Base-by-base conservation (phyloP, 2,113 vertebrate genomes). In the Bubo blakistoni region DNA sequence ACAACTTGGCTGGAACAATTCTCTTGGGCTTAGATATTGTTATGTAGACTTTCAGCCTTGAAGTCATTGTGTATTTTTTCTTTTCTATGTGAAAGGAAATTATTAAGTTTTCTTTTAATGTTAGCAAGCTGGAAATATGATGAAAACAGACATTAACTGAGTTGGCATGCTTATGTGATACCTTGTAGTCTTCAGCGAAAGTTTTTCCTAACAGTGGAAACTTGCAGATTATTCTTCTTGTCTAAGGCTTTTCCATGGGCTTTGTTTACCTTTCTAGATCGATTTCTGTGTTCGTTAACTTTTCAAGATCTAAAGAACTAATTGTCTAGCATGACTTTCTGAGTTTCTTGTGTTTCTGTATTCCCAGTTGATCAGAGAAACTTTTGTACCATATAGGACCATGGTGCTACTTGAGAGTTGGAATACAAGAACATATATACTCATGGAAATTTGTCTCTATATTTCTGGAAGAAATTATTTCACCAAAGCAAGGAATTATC, bases 81-180 rank as follows among this genome's bases (percentile, higher is more conserved):
- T 83, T 94, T 89, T 58, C 49, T 47, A 91, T 87, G 52, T 83
- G 55, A 94, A 93, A 87, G n/a, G 93, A 92, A 92, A 73, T 83
- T 42, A 89, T 15, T 66, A 77, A 40, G 25, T 88, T 85, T 94
- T 92, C 66, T 94, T 94, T 91, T 81, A 94, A 92, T 89, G 27
- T 55, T 81, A 79, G 47, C 38, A 89, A 94, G 21, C 42, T 92
- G 89, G 62, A 91, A 94, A 80, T n/a, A 74, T 42, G 38, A 78
- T 19, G 55, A 57, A 77, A 91, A 47, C 11, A 85, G 62, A 69
- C 32, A 36, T 77, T 62, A 91, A 81, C 62, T 16, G 44, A 55
- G 19, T 18, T 87, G 52, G 52, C 44, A 11, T 71, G 65, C 32
- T 86, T 71, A 17, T 57, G 44, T 47, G 52, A 63, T 76, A 72